Evolutionary conservation across 2,797 vertebrate species (phyloP), one percentile per base, ranked within the genome.

Genomic region (Gambelia wislizenii): DNA sequence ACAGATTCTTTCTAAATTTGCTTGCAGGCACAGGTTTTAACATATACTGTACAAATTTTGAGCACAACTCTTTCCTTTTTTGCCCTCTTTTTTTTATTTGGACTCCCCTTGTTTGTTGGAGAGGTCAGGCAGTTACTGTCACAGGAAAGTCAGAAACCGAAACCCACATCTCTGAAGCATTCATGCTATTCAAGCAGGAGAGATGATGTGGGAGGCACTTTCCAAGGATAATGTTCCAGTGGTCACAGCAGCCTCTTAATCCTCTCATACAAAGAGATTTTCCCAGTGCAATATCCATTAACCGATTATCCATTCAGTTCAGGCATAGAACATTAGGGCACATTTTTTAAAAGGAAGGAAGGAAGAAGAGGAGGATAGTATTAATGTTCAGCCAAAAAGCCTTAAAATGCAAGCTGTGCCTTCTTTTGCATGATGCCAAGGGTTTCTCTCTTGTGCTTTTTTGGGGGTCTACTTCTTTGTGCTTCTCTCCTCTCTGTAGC

Each of bases 221-320:
- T 42, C 39, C 47, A 36, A 85, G 77, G 83, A 76, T 85, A 76
- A 76, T 67, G 69, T 75, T 76, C 69, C 84, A 44, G 13, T 86
- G 70, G 84, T 67, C 83, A 84, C 44, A 49, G 33, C 4, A 39
- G 52, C 54, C 44, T 75, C 79, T 44, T 89, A 54, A 76, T 86
- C 83, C 77, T 81, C 54, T 64, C 25, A 64, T 61, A 74, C 83
- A 80, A 54, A 39, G 61, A 80, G 52, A 85, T 75, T 85, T 85
- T 39, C 59, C 78, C 70, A 64, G 30, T 44, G 78, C 44, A 81
- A 75, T 81, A 81, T 85, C 78, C 78, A 81, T 89, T 86, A 89
- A 86, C 69, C 54, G 78, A 89, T 89, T 82, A 75, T 81, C 64
- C n/a, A 20, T 74, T 75, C 54, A 82, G 42, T 85, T 61, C 33